Conservation (phyloP, 2,888 invertebrate genomes). For the Nemotelus pantherinus region DNA sequence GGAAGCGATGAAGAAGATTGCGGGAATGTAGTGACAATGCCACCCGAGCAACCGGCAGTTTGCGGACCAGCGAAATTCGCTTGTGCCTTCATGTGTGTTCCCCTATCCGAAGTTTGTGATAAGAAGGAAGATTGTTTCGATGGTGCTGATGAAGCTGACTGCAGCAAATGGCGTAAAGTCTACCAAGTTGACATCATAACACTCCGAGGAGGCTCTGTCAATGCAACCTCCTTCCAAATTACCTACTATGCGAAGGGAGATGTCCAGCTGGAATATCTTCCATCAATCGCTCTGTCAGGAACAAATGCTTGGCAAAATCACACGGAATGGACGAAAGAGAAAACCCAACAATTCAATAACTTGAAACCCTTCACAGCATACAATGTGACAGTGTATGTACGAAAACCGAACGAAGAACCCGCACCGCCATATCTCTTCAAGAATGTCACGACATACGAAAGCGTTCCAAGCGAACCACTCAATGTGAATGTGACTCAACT, state of each 20-base stretch:
- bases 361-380: constrained; percentile 79
- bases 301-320: constrained; percentile 70
- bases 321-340: constrained; percentile 71
- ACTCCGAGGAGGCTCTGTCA: constrained; percentile 72
- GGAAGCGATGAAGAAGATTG: constrained; percentile 68
- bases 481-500: constrained; percentile 73
- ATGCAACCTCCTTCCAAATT: constrained; percentile 71
- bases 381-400: constrained; percentile 81
- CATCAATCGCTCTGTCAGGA: constrained; percentile 69
- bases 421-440: constrained; percentile 73
- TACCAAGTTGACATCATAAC: constrained; percentile 72
- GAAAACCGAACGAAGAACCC: constrained; percentile 66
- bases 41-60: constrained; percentile 13
- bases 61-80: constrained; percentile 66
- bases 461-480: constrained; percentile 76
- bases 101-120: constrained; percentile 73
- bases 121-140: constrained; percentile 77
- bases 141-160: constrained; percentile 77
- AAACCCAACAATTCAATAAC: constrained; percentile 70
- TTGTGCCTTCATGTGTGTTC: constrained; percentile 72
- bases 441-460: constrained; percentile 74
- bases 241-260: constrained; percentile 68
- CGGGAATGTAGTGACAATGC: constrained; percentile 52
- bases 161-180: constrained; percentile 64
- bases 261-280: constrained; percentile 71